Evolutionary conservation across 1,140 invertebrate species (phyloP), one percentile per base, ranked within the genome.

Genomic region (Anastatus disparis): DNA sequence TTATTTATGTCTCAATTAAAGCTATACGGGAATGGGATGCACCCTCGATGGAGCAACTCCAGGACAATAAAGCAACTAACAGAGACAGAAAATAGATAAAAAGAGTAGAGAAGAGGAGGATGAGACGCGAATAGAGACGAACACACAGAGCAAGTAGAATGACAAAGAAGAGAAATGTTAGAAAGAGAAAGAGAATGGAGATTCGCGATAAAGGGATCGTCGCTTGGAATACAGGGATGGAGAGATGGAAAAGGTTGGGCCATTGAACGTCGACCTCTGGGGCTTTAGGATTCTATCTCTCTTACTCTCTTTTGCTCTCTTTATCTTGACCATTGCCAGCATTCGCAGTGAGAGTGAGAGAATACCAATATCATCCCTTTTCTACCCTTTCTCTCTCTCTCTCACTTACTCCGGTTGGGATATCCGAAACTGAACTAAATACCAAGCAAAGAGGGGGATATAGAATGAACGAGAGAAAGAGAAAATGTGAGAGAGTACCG

Each of bases 1-100:
- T 86, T 86, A 86, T 86, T 86, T 86, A 86, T 86, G 84, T 86
- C 84, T 86, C 84, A 86, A 86, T 86, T 86, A 86, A 86, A 85
- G 82, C 80, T 68, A 2, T n/a, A n/a, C n/a, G 59, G 61, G 55
- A 66, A 65, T 71, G 81, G 83, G 83, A 85, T 86, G 84, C 84
- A 85, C 84, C 84, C 84, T 83, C 53, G 82, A 85, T 84, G 81
- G 81, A 85, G 82, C 81, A 78, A 79, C 83, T 84, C 78, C 82
- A 81, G n/a, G 82, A 84, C 84, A 83, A 86, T 86, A 86, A 86
- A 86, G 82, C 83, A 85, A 79, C 81, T 81, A 75, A 79, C 77
- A 74, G 58, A 67, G 64, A 76, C 63, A 53, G 71, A 63, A 64
- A 56, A 72, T 38, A 52, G 65, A 75, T 65, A 76, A 56, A 31